Base-by-base conservation (phyloP, 2,113 vertebrate genomes). In the Chlorodrepanis virens region DNA sequence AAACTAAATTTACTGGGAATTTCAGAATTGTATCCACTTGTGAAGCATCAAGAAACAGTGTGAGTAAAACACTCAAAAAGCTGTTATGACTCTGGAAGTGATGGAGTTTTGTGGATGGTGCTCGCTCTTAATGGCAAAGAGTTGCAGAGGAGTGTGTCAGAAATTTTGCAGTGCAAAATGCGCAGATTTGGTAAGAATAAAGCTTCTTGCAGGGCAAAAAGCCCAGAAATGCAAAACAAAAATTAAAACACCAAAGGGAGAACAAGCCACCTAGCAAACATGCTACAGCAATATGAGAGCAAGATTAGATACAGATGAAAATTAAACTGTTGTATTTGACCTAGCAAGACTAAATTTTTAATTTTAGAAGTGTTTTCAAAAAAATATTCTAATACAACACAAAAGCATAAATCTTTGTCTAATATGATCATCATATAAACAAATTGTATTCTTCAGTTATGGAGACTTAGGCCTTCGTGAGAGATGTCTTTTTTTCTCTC, bases 221-320 rank as follows among this genome's bases (percentile, higher is more conserved):
- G 90, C 94, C 87, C 90, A 96, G 77, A 59, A 96, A 88, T 31
- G 93, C 71, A 37, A 71, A 97, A 78, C 9, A 31, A 77, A 45
- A 65, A 96, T 44, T 72, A 94, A 94, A 93, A 96, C 78, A 96
- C 74, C 89, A 87, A 97, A 96, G 92, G 96, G 95, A 97, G 90
- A 97, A 97, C 71, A 98, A 98, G 95, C 95, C 97, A 96, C 96
- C 94, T 97, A 95, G 97, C 97, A 97, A 96, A 97, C 98, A 98
- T 98, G 98, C 98, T 89, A 93, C 40, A 97, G 94, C 96, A 93
- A 53, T 24, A 44, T 57, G 61, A 96, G 89, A 89, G 97, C 97
- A 97, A 97, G 95, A 96, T 94, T 91, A 89, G 90, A 86, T 15
- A 90, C 24, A 63, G 87, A 94, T 91, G 57, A 91, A 87, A 94